Evolutionary conservation across 2,797 vertebrate genomes (phyloP), one percentile per base, ranked within the genome.

Genomic region (Cyclura pinguis): DNA sequence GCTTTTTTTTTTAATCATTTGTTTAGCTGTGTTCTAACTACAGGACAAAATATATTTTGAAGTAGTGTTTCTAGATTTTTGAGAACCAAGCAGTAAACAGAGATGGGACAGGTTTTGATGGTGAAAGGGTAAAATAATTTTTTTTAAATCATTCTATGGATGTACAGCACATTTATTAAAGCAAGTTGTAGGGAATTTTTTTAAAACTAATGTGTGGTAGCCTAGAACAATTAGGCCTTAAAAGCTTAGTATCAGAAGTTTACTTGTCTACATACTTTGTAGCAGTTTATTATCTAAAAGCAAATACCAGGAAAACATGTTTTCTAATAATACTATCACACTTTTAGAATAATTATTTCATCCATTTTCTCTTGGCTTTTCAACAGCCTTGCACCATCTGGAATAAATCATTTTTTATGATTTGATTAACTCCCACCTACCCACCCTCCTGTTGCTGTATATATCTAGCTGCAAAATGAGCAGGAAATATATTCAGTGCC

Each of bases 141-240:
- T 95, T 95, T 94, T 86, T 89, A 42, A 74, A 92, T 91, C 0
- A 6, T 94, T 93, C 96, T 92, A 64, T 92, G 94, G 93, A 90
- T 91, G 86, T 91, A 80, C 74, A 91, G 91, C 96, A 93, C 89
- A 80, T 91, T 94, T 95, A 94, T 92, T 84, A 92, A 88, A 95
- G 87, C 93, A 92, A 90, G 92, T 91, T 94, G 92, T 94, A 88
- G 91, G 93, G 85, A 82, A 59, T 35, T 89, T 89, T 83, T 73
- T 93, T 91, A 92, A 86, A 92, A 69, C 91, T 91, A 82, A 77
- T 91, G 55, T 74, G 89, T 94, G 88, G 92, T 85, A 88, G 89
- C 88, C 32, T 2, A 94, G 90, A 86, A 94, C 85, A 89, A 88
- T 86, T 95, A 89, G 89, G 93, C 92, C 90, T 94, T 92, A 94